Conservation (phyloP, 2,888 invertebrate species). For the Clunio marinus region DNA sequence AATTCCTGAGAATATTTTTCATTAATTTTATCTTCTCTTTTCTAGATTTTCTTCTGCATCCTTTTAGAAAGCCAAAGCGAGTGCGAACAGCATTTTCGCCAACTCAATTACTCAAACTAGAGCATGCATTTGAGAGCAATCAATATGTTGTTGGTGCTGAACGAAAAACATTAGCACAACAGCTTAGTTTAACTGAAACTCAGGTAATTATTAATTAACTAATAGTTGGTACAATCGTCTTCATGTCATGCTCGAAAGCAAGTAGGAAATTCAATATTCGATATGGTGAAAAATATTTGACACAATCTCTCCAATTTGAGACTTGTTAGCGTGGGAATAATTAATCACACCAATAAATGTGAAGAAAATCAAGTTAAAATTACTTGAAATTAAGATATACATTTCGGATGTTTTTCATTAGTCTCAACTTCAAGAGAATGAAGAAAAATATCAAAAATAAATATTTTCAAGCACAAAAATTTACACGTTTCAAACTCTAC, state of each 20-base stretch:
- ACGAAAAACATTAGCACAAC: constrained; percentile 87
- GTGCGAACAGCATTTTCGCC: constrained; percentile 94
- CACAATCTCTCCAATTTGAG: neutral
- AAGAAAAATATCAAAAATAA: constrained; percentile 1
- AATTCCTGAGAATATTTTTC: too few relatives aligned
- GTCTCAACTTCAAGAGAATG: constrained; percentile 1
- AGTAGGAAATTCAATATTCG: neutral
- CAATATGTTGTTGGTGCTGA: constrained; percentile 96
- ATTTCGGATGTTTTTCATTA: constrained; percentile 23
- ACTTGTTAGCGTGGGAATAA: constrained; percentile 12
- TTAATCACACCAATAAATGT: neutral
- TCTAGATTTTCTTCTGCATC: constrained; percentile 76
- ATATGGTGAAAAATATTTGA: constrained; percentile 3
- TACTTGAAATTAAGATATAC: constrained; percentile 13
- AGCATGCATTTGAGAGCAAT: constrained; percentile 94
- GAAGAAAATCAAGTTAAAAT: neutral
- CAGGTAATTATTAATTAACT: constrained; percentile 61
- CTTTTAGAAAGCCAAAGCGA: constrained; percentile 91
- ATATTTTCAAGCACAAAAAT: constrained; percentile 12
- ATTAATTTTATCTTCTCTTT: constrained; percentile 50
- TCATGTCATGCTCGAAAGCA: neutral
- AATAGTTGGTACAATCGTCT: neutral
- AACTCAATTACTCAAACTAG: constrained; percentile 85
- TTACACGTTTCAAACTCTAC: constrained; percentile 8
- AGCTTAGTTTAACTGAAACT: constrained; percentile 84